Conservation (phyloP, 2,797 vertebrate genomes). For the Amblyraja radiata region DNA sequence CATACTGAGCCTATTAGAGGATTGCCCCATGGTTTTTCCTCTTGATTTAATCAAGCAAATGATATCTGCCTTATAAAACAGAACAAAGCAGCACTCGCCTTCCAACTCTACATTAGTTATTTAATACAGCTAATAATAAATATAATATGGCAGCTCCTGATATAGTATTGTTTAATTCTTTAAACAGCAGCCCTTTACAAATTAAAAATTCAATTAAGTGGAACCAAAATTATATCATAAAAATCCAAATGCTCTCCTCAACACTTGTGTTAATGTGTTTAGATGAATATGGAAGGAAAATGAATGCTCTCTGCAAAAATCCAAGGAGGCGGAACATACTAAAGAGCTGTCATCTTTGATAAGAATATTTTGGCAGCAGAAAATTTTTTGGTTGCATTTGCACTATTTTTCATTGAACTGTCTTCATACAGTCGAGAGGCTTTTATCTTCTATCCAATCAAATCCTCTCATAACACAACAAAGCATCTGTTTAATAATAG, state of each 20-base stretch:
- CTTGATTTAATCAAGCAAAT: background rate
- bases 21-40: background rate
- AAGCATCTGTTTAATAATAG: background rate
- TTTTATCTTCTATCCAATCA: background rate
- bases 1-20: background rate
- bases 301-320: slow-evolving; percentile 11
- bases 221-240: slow-evolving; percentile 10
- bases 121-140: slow-evolving; percentile 15
- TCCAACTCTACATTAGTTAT: background rate
- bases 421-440: background rate
- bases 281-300: background rate
- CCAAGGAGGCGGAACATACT: background rate
- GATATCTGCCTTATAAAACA: background rate
- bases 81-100: background rate
- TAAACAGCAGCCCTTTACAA: background rate
- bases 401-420: background rate
- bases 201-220: slow-evolving; percentile 18
- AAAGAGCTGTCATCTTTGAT: background rate
- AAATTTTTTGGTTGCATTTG: background rate
- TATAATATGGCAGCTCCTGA: background rate
- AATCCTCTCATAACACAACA: background rate
- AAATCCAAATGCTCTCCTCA: background rate
- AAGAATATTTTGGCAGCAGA: background rate
- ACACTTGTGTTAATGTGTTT: slow-evolving; percentile 18
- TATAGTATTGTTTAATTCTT: slow-evolving; percentile 1